Base-by-base conservation (phyloP, 2,888 invertebrate species). In the Hydriomena furcata region DNA sequence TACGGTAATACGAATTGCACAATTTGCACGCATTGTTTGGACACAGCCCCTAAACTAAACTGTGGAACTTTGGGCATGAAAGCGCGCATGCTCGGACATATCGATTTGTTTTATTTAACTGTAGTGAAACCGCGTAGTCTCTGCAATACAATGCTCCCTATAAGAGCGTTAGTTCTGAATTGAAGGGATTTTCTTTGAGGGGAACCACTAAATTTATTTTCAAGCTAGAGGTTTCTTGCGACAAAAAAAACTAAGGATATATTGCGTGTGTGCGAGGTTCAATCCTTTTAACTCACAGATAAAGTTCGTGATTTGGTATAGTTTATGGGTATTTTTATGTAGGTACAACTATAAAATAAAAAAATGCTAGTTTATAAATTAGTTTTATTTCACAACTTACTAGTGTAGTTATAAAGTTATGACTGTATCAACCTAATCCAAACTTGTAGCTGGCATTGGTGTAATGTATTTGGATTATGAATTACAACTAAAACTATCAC, bases 391-490 rank as follows among this genome's bases (percentile, higher is more conserved):
- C 84, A 86, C 82, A 86, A 88, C 85, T 87, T 87, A 86, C 74
- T 78, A 80, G 72, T 80, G 70, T 71, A 83, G 78, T 84, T 79
- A 86, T 84, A 87, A 87, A 79, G 76, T 83, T 82, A 84, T 89
- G 89, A 89, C 89, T 89, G 82, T 79, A 87, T 81, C 79, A 74
- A 84, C 77, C 78, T 81, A 83, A 83, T 66, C 80, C 89, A 84
- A 86, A 89, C 89, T 89, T 88, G 83, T 79, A 90, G 90, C 82
- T 86, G 84, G 90, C 76, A 82, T 86, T 85, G 84, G 85, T 86
- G 73, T 84, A 25, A 82, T 56, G 47, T 61, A 54, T 90, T 88
- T 89, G 88, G 89, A 87, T 87, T 82, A 82, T 71, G 73, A 73
- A 68, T 70, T 51, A 51, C 58, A 80, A 75, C 77, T 77, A 78